Conservation (phyloP, 92 coral and sea anemone species). For the Metridium senile region DNA sequence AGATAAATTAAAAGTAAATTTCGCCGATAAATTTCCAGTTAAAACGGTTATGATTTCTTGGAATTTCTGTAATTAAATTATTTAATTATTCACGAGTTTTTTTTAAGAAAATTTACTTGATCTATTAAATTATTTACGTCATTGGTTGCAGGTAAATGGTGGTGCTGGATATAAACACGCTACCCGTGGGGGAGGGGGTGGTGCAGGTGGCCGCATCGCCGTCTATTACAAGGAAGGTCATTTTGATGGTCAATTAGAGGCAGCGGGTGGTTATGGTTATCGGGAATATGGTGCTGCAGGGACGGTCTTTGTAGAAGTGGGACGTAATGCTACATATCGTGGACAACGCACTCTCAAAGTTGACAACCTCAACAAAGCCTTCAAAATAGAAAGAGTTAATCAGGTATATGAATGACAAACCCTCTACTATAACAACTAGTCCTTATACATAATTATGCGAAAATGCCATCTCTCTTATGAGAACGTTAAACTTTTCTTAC, state of each 20-base stretch:
- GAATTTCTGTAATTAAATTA: too few relatives aligned
- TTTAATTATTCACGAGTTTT: too few relatives aligned
- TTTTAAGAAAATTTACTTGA: too few relatives aligned
- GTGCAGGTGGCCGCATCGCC: slow-evolving; percentile 75
- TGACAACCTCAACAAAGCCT: slow-evolving; percentile 50
- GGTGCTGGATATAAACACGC: slow-evolving; percentile 52
- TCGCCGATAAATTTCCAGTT: too few relatives aligned
- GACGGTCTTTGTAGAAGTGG: slow-evolving; percentile 47
- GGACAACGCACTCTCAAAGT: slow-evolving; percentile 32
- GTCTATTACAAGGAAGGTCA: slow-evolving; percentile 51
- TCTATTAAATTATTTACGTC: too few relatives aligned
- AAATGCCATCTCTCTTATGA: too few relatives aligned
- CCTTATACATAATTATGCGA: too few relatives aligned
- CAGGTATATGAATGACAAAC: slow-evolving; percentile 15
- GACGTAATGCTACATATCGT: slow-evolving; percentile 11
- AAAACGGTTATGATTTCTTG: too few relatives aligned
- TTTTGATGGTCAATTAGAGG: slow-evolving; percentile 58
- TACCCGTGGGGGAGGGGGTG: slow-evolving; percentile 67
- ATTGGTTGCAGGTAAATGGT: slow-evolving; percentile 66
- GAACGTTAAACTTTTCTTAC: too few relatives aligned
- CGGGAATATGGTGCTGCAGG: slow-evolving; percentile 72
- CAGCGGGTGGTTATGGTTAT: slow-evolving; percentile 63
- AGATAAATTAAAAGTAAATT: too few relatives aligned
- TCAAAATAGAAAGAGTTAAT: slow-evolving; percentile 45
- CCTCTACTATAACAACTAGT: too few relatives aligned